Evolutionary conservation across 2,113 vertebrate species (phyloP).

Genomic region (Otocyon megalotis): DNA sequence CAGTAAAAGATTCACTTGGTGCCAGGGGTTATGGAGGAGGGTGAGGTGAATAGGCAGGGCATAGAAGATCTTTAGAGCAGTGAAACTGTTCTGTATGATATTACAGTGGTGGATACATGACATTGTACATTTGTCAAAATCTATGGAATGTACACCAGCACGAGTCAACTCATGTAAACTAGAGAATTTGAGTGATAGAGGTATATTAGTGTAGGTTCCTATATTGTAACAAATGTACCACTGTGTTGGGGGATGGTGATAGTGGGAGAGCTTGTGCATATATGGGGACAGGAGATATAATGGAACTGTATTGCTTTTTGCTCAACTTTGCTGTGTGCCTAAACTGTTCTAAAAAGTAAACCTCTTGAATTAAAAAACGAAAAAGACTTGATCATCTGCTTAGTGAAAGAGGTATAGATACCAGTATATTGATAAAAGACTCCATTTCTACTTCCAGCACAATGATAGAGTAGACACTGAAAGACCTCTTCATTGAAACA

Average conservation of each 20-base stretch:
- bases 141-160: background rate
- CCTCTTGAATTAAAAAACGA: background rate
- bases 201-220: background rate
- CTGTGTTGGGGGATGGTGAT: too few relatives aligned
- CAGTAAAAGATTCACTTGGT: background rate
- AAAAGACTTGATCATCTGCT: background rate
- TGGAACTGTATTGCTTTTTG: background rate
- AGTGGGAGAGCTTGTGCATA: background rate
- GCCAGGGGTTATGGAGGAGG: background rate
- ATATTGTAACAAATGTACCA: background rate
- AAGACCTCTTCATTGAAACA: background rate
- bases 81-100: background rate
- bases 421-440: background rate
- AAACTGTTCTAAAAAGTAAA: background rate
- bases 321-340: background rate
- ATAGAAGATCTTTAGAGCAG: background rate
- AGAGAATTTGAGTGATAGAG: background rate
- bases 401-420: background rate
- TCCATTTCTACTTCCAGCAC: background rate
- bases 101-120: background rate
- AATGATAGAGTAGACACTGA: background rate
- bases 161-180: background rate
- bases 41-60: background rate
- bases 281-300: background rate
- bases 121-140: background rate